Conservation (phyloP, 2,113 vertebrate species). For the Cyanoliseus patagonus region DNA sequence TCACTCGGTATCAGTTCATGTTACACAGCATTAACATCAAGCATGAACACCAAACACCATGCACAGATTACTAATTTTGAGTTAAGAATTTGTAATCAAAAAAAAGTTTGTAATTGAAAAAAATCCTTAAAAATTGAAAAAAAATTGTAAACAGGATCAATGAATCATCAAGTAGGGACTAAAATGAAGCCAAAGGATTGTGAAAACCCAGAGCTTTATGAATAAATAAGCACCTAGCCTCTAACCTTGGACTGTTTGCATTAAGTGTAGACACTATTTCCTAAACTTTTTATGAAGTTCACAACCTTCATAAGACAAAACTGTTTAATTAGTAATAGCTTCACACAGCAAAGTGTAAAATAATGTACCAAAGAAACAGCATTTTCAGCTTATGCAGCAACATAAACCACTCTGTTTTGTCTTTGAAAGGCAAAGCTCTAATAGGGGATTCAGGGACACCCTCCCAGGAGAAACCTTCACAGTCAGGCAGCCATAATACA, state of each 20-base stretch:
- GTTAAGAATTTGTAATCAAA: background rate
- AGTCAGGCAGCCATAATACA: background rate
- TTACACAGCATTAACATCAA: background rate
- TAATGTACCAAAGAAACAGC: background rate
- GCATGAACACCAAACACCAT: background rate
- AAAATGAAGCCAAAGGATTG: background rate
- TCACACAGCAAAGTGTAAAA: background rate
- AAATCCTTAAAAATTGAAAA: background rate
- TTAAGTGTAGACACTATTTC: background rate
- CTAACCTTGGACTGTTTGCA: background rate
- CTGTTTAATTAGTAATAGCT: constrained; percentile 35
- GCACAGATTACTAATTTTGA: background rate
- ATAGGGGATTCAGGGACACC: background rate
- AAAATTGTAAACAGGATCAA: background rate
- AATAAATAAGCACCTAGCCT: background rate
- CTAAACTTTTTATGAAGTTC: background rate
- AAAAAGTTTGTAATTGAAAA: background rate
- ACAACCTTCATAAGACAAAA: background rate
- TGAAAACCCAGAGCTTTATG: background rate
- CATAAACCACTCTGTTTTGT: background rate
- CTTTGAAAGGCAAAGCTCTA: background rate
- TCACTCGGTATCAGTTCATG: background rate
- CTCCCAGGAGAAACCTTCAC: background rate
- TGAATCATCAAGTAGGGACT: background rate
- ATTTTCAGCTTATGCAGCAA: constrained; percentile 23